Base-by-base conservation (phyloP, 2,888 invertebrate species). In the Sclerodermus sp. region DNA sequence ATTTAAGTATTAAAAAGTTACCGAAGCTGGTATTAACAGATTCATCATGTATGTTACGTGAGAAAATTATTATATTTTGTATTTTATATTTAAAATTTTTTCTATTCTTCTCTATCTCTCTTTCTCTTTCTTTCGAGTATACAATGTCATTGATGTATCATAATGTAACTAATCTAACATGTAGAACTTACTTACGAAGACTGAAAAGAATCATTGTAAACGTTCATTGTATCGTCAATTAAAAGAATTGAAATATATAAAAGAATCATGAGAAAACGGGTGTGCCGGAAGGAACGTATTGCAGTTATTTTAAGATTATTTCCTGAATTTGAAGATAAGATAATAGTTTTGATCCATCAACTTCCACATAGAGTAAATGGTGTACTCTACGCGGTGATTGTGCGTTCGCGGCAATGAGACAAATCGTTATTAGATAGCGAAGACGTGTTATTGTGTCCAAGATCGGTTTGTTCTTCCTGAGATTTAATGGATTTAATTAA, bases 401-500 rank as follows among this genome's bases (percentile, higher is more conserved):
- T 53, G 54, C 52, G 42, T 55, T 60, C 56, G 47, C 51, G 41
- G 51, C 54, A 58, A 13, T 13, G 34, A 34, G 34, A 34, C n/a
- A 12, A 60, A 68, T 72, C 62, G 60, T 73, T 62, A 70, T 74
- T 74, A 73, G 54, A 49, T 53, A 62, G 60, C 57, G 42, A 52
- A 60, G 53, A 50, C 60, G 65, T 71, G 54, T 67, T 75, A 76
- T 76, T 71, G 68, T 44, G 51, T 62, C 51, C 49, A 47, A 52
- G 51, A 54, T 54, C 55, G 56, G 53, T 54, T 51, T 30, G 66
- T 60, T 60, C 59, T 62, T 58, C 49, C 45, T 41, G 47, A 42
- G 48, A 36, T 64, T 51, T 62, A 66, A 73, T 73, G 51, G 62
- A 66, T 64, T 65, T 68, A 68, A 77, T 77, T 73, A 68, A 68